Conservation (phyloP, 1,140 invertebrate species). For the Microvelia longipes region DNA sequence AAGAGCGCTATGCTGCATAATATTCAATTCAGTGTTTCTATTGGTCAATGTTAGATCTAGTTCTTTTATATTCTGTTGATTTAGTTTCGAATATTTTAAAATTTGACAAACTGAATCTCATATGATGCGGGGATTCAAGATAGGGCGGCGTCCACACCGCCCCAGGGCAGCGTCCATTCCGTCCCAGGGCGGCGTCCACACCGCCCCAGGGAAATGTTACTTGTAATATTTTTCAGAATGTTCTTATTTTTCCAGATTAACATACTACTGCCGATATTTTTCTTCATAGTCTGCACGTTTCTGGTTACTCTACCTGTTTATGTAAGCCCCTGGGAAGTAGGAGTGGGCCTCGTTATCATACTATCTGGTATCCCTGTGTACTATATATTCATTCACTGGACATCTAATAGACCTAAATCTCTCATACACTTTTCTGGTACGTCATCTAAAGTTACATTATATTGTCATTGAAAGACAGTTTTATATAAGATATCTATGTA, state of each 20-base stretch:
- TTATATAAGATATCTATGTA: neutral
- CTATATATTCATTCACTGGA: conserved; percentile 68
- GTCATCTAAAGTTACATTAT: conserved; percentile 6
- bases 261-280: conserved; percentile 63
- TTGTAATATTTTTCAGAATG: too few species aligned
- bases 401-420: conserved; percentile 50
- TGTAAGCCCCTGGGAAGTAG: conserved; percentile 58
- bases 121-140: too few species aligned
- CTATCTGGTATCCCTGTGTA: conserved; percentile 83
- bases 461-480: neutral
- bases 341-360: conserved; percentile 68
- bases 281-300: conserved; percentile 68
- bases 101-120: too few species aligned
- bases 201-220: too few species aligned
- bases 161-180: too few species aligned
- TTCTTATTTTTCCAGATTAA: conserved; percentile 33
- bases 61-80: too few species aligned
- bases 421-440: conserved; percentile 22
- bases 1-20: too few species aligned
- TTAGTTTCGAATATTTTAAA: too few species aligned
- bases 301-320: conserved; percentile 68
- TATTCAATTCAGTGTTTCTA: too few species aligned
- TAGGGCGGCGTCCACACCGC: too few species aligned
- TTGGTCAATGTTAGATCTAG: too few species aligned
- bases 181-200: too few species aligned